A percentile compares a stretch with the other conserved stretches of the same genome.
phyloP scores from a whole-genome alignment of 1,140 invertebrate species.

The Caenorhabditis tropicalis region DNA sequence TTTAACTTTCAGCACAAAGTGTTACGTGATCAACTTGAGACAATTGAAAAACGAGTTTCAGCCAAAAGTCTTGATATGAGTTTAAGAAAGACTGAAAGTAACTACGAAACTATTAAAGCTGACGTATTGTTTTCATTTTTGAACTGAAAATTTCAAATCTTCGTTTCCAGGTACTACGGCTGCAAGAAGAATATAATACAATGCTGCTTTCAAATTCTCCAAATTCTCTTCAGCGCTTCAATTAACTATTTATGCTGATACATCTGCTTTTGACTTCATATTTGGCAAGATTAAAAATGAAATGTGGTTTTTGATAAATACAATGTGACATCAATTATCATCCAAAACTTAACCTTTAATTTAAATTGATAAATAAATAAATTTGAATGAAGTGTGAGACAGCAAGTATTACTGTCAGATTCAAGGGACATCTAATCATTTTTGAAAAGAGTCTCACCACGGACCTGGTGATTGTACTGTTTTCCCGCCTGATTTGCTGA shows the following conservation, averaged over 20 bases:
- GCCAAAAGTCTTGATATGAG: not conserved
- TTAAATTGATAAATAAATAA: too few relatives aligned
- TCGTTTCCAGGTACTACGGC: not conserved
- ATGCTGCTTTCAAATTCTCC: not conserved
- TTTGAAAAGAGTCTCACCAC: too few relatives aligned
- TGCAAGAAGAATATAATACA: conserved; percentile 7
- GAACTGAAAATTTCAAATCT: not conserved
- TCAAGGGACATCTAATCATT: too few relatives aligned
- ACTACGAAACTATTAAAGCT: not conserved
- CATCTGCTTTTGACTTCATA: too few relatives aligned
- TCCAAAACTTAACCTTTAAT: too few relatives aligned
- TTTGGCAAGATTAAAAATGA: too few relatives aligned
- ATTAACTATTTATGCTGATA: not conserved
- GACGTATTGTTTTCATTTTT: not conserved
- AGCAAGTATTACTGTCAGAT: too few relatives aligned
- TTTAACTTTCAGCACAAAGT: not conserved
- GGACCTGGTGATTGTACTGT: too few relatives aligned
- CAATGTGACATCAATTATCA: too few relatives aligned
- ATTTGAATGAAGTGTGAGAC: too few relatives aligned
- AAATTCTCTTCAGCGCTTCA: not conserved
- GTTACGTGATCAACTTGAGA: not conserved
- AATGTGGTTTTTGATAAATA: too few relatives aligned
- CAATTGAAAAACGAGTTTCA: not conserved
- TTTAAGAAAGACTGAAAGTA: not conserved
- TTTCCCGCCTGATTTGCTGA: too few relatives aligned